Evolutionary conservation across 1,140 invertebrate genomes (phyloP).

Genomic region (Vanessa atalanta): DNA sequence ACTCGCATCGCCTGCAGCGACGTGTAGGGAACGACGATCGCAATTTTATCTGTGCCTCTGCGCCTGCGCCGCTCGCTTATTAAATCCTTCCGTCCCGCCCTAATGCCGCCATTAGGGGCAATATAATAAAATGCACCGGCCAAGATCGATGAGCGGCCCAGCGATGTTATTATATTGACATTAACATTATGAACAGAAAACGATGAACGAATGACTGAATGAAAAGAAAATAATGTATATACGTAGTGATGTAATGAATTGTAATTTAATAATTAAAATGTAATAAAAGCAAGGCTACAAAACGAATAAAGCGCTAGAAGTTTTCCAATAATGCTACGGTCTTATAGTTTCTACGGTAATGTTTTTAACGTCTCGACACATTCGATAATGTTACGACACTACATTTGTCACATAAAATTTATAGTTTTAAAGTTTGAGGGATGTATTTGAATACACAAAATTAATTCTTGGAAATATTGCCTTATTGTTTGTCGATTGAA

Average conservation of each 20-base stretch:
- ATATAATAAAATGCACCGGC: conserved; percentile 68
- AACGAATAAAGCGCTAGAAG: too few species aligned
- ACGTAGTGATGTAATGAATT: background rate
- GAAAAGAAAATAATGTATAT: conserved; percentile 1
- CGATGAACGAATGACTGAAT: conserved; percentile 5
- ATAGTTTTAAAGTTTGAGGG: too few species aligned
- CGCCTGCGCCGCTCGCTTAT: conserved; percentile 67
- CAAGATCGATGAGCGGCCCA: conserved; percentile 43
- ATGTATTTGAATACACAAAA: too few species aligned
- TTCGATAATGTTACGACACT: too few species aligned
- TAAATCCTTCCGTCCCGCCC: conserved; percentile 74
- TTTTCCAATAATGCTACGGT: too few species aligned
- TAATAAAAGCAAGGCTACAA: background rate
- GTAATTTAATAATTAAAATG: background rate
- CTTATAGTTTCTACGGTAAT: too few species aligned
- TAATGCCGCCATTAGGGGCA: conserved; percentile 67
- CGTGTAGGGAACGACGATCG: conserved; percentile 58
- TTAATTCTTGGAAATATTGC: too few species aligned
- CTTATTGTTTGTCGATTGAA: too few species aligned
- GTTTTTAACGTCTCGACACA: too few species aligned
- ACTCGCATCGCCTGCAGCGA: conserved; percentile 56
- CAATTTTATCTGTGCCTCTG: conserved; percentile 54
- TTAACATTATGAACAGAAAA: conserved; percentile 38
- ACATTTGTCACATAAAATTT: too few species aligned
- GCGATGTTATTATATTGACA: conserved; percentile 60